Percentiles rank a stretch among this genome's conserved stretches.
phyloP scores from a whole-genome alignment of 1,140 invertebrate genomes.

The Drosophila kohkoa region DNA sequence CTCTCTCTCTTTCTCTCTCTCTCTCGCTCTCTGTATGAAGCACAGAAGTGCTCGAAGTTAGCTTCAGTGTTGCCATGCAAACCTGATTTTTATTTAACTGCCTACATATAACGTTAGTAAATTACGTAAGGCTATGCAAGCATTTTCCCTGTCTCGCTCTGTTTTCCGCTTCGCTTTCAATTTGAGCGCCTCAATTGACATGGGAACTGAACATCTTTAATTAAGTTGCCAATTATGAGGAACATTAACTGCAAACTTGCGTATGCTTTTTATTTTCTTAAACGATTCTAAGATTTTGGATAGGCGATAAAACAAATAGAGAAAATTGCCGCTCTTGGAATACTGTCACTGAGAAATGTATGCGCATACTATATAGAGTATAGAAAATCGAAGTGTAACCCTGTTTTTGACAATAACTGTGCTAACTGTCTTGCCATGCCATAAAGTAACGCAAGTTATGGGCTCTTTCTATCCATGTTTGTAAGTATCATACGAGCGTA shows the following conservation, averaged over 20 bases:
- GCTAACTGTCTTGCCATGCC: slow-evolving; percentile 13
- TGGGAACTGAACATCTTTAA: slow-evolving; percentile 25
- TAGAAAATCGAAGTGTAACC: not conserved
- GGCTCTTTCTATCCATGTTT: not conserved
- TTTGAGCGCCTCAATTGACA: slow-evolving; percentile 34
- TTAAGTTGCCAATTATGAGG: slow-evolving; percentile 8
- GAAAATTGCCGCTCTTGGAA: not conserved
- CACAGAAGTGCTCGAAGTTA: slow-evolving; percentile 33
- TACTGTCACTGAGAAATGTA: not conserved
- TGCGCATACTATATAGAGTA: not conserved
- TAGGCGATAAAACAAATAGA: not conserved
- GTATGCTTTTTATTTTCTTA: not conserved
- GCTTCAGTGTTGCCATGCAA: slow-evolving; percentile 56
- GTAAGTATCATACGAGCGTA: slow-evolving; percentile 1
- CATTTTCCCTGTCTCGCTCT: slow-evolving; percentile 1
- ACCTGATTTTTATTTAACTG: slow-evolving; percentile 46
- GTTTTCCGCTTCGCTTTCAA: slow-evolving; percentile 2
- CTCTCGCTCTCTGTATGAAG: not conserved
- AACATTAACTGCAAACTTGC: not conserved
- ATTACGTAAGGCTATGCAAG: slow-evolving; percentile 47
- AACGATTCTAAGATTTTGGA: not conserved
- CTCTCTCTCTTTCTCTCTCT: not conserved
- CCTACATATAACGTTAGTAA: slow-evolving; percentile 42
- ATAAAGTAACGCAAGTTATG: slow-evolving; percentile 28
- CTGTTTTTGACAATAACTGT: slow-evolving; percentile 15